Percentiles rank a stretch among this genome's conserved stretches.
Evolutionary conservation across 2,888 invertebrate genomes (phyloP).

Genomic region (Amblyjoppa proteus): DNA sequence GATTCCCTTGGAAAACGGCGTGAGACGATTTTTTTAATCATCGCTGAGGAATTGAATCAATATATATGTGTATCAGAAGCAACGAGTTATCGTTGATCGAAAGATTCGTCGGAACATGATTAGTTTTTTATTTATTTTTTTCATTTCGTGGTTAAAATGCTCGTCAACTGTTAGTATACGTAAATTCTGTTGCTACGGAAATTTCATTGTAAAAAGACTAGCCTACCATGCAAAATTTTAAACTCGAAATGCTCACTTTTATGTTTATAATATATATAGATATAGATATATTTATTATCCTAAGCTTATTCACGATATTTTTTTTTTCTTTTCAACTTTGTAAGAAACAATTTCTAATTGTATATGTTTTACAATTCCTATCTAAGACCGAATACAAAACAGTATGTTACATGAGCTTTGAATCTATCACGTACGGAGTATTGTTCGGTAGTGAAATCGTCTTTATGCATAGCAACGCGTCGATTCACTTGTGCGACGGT

Average conservation of each 20-base stretch:
- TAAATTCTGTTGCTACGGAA: conserved; percentile 48
- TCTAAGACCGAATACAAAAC: conserved; percentile 62
- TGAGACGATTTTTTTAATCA: background rate
- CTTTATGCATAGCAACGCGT: conserved; percentile 12
- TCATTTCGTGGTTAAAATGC: conserved; percentile 47
- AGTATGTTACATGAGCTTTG: conserved; percentile 56
- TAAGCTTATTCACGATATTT: conserved; percentile 32
- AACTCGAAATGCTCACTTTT: conserved; percentile 61
- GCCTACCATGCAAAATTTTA: conserved; percentile 69
- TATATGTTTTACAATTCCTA: conserved; percentile 31
- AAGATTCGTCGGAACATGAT: conserved; percentile 2
- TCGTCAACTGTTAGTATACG: conserved; percentile 44
- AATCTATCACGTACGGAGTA: conserved; percentile 35
- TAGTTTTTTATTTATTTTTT: conserved; percentile 66
- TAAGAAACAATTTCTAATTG: conserved; percentile 42
- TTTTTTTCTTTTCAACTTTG: conserved; percentile 9
- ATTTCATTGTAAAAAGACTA: conserved; percentile 75
- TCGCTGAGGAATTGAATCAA: background rate
- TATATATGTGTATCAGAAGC: background rate
- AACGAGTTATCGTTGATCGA: background rate
- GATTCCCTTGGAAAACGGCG: background rate
- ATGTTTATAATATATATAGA: conserved; percentile 5
- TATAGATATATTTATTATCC: conserved; percentile 5
- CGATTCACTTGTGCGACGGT: conserved; percentile 55
- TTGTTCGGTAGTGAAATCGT: conserved; percentile 40